phyloP scores from a whole-genome alignment of 2,797 vertebrate genomes.

The Dipus sagitta region DNA sequence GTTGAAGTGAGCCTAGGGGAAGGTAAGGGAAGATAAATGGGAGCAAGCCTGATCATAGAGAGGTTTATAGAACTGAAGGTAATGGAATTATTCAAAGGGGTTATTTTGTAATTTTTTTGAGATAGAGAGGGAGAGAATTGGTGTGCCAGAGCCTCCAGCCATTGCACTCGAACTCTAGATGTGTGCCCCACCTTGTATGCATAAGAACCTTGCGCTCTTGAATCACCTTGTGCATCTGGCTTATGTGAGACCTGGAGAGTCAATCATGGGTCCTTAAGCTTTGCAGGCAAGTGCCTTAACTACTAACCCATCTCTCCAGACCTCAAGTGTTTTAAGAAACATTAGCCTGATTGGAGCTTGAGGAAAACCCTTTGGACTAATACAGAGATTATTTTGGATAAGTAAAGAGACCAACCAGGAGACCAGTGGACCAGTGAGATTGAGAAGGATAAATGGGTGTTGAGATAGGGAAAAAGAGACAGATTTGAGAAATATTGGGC shows the following conservation, averaged over 20 bases:
- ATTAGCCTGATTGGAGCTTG: not conserved
- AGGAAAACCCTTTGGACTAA: conserved; percentile 17
- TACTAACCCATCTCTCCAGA: not conserved
- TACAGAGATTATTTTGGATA: not conserved
- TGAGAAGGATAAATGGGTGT: not conserved
- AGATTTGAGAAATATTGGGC: no score
- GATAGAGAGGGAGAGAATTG: no score
- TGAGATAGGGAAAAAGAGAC: not conserved
- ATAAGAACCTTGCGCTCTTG: no score
- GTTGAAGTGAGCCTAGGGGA: not conserved
- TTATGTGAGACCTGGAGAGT: no score
- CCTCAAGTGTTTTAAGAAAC: not conserved
- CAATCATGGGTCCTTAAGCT: no score
- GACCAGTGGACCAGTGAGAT: not conserved
- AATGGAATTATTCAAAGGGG: not conserved
- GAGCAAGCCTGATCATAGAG: not conserved
- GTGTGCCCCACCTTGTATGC: no score
- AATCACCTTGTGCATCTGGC: no score
- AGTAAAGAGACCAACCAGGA: not conserved
- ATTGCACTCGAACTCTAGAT: no score
- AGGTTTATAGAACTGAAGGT: not conserved
- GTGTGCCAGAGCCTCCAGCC: no score
- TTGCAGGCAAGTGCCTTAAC: no score
- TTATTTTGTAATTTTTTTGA: not conserved
- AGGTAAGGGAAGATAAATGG: not conserved